phyloP scores from a whole-genome alignment of 2,888 invertebrate species.

The Rotaria socialis region DNA sequence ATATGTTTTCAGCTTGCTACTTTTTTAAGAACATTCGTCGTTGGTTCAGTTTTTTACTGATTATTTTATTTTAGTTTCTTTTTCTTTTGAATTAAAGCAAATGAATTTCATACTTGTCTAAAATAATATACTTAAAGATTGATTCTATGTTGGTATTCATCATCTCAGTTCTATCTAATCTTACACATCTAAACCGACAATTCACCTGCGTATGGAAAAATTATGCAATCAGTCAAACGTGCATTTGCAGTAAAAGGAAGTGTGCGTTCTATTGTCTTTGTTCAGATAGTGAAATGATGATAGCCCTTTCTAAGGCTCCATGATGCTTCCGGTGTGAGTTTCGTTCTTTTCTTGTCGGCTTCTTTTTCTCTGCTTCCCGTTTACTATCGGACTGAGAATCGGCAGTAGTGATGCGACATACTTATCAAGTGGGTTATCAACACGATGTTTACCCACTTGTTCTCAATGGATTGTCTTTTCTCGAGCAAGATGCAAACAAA shows the following conservation, averaged over 20 bases:
- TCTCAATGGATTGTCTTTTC: background rate
- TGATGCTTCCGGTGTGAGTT: slow-evolving; percentile 14
- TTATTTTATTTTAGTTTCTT: too few species aligned
- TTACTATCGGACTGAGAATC: background rate
- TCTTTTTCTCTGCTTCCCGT: background rate
- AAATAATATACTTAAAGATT: background rate
- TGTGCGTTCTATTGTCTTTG: background rate
- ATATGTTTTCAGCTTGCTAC: background rate
- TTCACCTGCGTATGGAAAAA: background rate
- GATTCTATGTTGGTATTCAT: background rate
- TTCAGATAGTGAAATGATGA: background rate
- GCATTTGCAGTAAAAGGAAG: background rate
- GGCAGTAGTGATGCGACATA: background rate
- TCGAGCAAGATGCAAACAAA: background rate
- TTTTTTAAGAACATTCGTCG: background rate
- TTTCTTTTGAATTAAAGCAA: background rate
- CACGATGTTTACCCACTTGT: slow-evolving; percentile 10
- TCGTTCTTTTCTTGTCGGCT: slow-evolving; percentile 7
- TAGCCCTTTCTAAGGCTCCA: background rate
- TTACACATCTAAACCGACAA: background rate
- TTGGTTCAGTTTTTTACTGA: background rate
- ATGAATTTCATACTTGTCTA: background rate
- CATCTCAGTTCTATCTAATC: background rate
- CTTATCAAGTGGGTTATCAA: background rate
- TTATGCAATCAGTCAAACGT: background rate